Evolutionary conservation across 2,888 invertebrate species (phyloP), one percentile per base, ranked within the genome.

Genomic region (Phaonia tiefii): DNA sequence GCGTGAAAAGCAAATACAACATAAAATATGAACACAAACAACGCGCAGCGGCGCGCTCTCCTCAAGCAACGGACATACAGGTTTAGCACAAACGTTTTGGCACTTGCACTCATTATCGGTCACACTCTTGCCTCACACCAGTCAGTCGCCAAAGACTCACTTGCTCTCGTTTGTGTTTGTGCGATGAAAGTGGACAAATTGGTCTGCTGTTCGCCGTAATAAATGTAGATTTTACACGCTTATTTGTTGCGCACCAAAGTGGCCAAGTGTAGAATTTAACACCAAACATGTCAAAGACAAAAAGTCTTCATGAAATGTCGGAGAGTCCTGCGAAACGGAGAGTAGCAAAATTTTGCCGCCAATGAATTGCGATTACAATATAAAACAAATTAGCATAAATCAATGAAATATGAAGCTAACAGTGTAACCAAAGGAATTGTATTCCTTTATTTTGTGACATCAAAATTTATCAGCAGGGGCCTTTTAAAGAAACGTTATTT

Each of bases 181-280:
- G 51, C 17, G 60, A 75, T 75, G 78, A 72, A 75, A 72, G 78
- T 72, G 72, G 71, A 8, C 69, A 67, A 56, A 69, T 69, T 69
- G 54, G 15, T 2, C 54, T n/a, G 51, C 31, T 63, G 75, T 69
- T 78, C 72, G 56, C 15, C 7, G 63, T 81, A 56, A 75, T 69
- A 78, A 81, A 78, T 72, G 69, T 72, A 81, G 63, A 51, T 75
- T 81, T 75, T 69, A 75, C 75, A 72, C 71, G 71, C 42, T 80
- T 42, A 20, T 25, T 37, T 5, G 15, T 31, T 37, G 51, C 5
- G 37, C 44, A 5, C n/a, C 22, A 1, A 72, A n/a, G 37, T 56
- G 77, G 31, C 20, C 78, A 78, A 69, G 78, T 81, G 81, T 75
- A 81, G 78, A 78, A 75, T 78, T 81, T 81, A 78, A 81, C 81